A percentile compares a stretch with the other conserved stretches of the same genome.
Conservation (phyloP, 2,113 vertebrate species). For the Hippocampus abdominalis region DNA sequence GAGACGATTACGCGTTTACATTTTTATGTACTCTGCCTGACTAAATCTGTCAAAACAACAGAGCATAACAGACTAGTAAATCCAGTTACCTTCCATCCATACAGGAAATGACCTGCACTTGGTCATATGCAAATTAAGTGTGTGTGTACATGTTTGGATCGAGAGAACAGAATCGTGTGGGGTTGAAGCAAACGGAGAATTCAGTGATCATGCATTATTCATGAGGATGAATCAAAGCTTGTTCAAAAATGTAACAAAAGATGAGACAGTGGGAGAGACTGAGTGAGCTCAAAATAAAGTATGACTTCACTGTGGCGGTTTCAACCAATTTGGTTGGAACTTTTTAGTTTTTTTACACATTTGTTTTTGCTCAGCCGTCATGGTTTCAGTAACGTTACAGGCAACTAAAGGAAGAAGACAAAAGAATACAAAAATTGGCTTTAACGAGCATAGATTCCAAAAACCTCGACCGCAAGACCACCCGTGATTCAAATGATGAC, state of each 20-base stretch:
- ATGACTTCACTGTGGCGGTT: conserved; percentile 49
- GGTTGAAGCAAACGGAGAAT: conserved; percentile 35
- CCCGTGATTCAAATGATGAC: no score
- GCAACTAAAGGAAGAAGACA: conserved; percentile 8
- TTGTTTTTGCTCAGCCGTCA: not conserved
- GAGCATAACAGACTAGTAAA: conserved; percentile 75
- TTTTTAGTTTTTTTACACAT: not conserved
- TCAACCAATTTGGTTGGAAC: not conserved
- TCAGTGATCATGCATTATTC: conserved; percentile 73
- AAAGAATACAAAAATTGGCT: no score
- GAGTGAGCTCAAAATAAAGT: conserved; percentile 21
- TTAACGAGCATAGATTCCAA: no score
- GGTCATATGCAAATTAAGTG: conserved; percentile 67
- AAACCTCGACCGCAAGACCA: no score
- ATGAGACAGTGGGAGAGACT: conserved; percentile 35
- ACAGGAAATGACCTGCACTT: conserved; percentile 72
- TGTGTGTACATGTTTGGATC: conserved; percentile 15
- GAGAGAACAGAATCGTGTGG: conserved; percentile 24
- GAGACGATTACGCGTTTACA: conserved; percentile 58
- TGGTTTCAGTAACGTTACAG: conserved; percentile 29
- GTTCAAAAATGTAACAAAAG: conserved; percentile 66
- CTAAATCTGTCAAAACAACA: conserved; percentile 74
- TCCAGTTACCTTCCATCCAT: conserved; percentile 76
- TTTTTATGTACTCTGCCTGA: conserved; percentile 65
- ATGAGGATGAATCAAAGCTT: conserved; percentile 64